Base-by-base conservation (phyloP, 2,888 invertebrate genomes). In the Hypolimnas misippus region DNA sequence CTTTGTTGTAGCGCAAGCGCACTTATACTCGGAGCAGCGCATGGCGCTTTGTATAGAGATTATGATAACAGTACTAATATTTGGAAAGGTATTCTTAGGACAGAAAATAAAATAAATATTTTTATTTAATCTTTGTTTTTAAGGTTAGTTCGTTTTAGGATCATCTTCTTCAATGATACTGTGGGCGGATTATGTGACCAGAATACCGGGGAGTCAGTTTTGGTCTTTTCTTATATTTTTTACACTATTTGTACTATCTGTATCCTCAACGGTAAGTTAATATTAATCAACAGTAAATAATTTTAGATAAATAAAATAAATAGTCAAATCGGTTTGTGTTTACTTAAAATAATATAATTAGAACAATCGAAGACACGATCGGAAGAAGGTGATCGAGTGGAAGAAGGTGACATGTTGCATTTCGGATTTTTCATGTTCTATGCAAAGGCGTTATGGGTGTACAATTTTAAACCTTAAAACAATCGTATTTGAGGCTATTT, bases 161-260 rank as follows among this genome's bases (percentile, higher is more conserved):
- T 66, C 89, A 0, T 76, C 89, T 0, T 71, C 88, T 0, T 75
- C 88, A 0, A 74, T 90, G 66, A 77, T 91, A 10, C 66, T 92
- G n/a, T 92, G 91, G 91, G 80, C 89, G 0, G 91, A 91, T 69
- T 84, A 75, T 63, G 88, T 82, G 50, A 83, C 87, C 0, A 72
- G 91, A 51, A 69, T 86, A 40, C 90, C 91, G 0, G 91, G 91
- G 56, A 91, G 86, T 55, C 91, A 92, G 70, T 91, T 91, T 67
- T 91, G 91, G 91, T 86, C 91, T 0, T 78, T 80, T 1, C 67
- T 91, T 0, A 67, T 88, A 17, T 92, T 92, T 76, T 91, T 91
- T 70, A 84, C 86, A 0, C 70, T 91, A 0, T 87, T 86, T 59
- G 79, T 87, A 1, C 70, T 88, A 2, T 77, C 91, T 0, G 38